Evolutionary conservation across 2,888 invertebrate genomes (phyloP).

Genomic region (Nephrotoma guestfalica): DNA sequence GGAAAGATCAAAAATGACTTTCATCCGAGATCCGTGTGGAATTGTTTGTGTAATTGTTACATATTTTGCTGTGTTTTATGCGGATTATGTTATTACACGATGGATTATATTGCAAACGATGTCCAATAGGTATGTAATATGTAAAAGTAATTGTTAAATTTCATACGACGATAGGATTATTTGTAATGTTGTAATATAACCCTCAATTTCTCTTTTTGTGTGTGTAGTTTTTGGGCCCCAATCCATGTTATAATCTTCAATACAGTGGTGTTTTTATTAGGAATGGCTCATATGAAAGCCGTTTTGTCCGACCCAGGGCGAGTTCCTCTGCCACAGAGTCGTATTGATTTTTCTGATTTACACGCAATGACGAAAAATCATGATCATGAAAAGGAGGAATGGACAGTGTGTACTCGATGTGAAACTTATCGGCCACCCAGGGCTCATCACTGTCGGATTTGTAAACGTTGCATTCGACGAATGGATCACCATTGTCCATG

Average conservation of each 20-base stretch:
- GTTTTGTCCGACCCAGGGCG: constrained; percentile 82
- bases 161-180: not conserved
- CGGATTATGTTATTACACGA: constrained; percentile 72
- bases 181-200: not conserved
- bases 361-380: constrained; percentile 39
- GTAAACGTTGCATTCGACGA: constrained; percentile 55
- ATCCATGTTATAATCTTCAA: constrained; percentile 69
- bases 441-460: constrained; percentile 80
- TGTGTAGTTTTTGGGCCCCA: constrained; percentile 61
- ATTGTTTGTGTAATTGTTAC: constrained; percentile 66
- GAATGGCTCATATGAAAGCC: constrained; percentile 66
- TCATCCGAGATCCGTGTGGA: constrained; percentile 72
- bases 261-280: constrained; percentile 54
- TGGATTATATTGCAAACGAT: constrained; percentile 73
- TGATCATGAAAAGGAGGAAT: constrained; percentile 43
- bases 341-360: constrained; percentile 67
- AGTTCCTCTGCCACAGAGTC: constrained; percentile 58
- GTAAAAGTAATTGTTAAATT: not conserved
- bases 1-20: constrained; percentile 33
- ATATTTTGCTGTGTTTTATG: constrained; percentile 66
- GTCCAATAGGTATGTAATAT: constrained; percentile 50
- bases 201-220: not conserved
- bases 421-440: constrained; percentile 70
- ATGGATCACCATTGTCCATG: constrained; percentile 52
- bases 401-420: constrained; percentile 70